Base-by-base conservation (phyloP, 2,888 invertebrate species). In the Muschampia staudingeri region DNA sequence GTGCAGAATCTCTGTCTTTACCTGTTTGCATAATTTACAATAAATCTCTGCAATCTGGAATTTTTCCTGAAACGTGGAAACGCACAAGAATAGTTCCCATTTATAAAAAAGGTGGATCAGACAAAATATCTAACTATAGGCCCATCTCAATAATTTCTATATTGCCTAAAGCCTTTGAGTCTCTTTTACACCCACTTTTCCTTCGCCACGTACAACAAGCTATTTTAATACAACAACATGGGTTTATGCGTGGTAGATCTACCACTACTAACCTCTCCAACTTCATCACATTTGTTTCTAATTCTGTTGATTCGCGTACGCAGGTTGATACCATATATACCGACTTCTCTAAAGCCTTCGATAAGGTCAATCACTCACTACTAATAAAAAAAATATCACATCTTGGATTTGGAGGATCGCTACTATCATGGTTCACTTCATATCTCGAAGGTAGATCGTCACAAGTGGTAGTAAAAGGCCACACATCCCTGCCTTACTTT, bases 91-190 rank as follows among this genome's bases (percentile, higher is more conserved):
- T 73, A 12, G 72, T 72, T 2, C 72, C 72, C 30, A 72, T 72
- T 72, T 72, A 72, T 44, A 72, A 72, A 72, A 72, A 73, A 19
- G 72, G 72, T 25, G 72, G 72, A 16, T 16, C 52, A 2, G 11
- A 73, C 12, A 34, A 34, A 2, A 73, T 73, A 16, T 16, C 30
- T 42, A 56, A 61, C 25, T 61, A 61, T 61, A 61, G 61, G 25
- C 61, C 61, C 11, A 61, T 61, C 25, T 61, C 61, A 61, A 61
- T 61, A 14, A 61, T 61, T 9, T 70, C 70, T 19, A 70, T 40
- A n/a, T 12, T 37, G 16, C 37, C 71, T 71, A 40, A 19, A 42
- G 12, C 44, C 1, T 71, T 42, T 25, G 70, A 70, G 70, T 61
- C 61, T 9, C 61, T 61, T 61, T 61, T 61, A 25, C 61, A 61